Percentiles rank a stretch among this genome's conserved stretches.
Conservation (phyloP, 1,140 invertebrate species). For the Eriosoma lanigerum region DNA sequence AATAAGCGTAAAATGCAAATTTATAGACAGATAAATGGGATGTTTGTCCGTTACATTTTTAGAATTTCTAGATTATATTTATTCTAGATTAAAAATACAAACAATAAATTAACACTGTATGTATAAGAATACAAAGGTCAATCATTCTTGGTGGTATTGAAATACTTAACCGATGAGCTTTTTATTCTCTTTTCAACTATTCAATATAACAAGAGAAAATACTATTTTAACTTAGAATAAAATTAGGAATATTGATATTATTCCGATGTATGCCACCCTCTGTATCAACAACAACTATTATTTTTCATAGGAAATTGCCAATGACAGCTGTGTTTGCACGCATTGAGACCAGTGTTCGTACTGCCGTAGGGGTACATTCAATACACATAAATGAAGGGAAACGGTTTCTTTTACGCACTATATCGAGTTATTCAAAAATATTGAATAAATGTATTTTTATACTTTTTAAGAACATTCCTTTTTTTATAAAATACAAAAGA, state of each 20-base stretch:
- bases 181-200: not conserved
- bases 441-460: too few species aligned
- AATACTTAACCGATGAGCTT: not conserved
- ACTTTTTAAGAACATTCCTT: too few species aligned
- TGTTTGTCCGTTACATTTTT: too few species aligned
- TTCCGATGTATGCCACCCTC: not conserved
- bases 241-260: not conserved
- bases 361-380: not conserved
- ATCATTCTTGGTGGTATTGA: not conserved
- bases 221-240: not conserved
- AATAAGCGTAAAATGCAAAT: too few species aligned
- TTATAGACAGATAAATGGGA: too few species aligned
- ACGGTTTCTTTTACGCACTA: not conserved
- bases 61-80: slow-evolving; percentile 16
- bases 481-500: not conserved
- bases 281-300: too few species aligned
- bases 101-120: too few species aligned
- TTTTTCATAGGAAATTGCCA: not conserved
- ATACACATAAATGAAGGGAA: not conserved
- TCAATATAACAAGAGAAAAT: not conserved
- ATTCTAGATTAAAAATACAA: not conserved
- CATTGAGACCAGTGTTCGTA: not conserved
- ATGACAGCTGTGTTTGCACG: not conserved
- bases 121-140: too few species aligned
- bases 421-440: too few species aligned